These are phyloP conservation scores for Eupithecia dodoneata DNA, from an alignment of 2,888 invertebrate species.

Conservation along the genomic window DNA sequence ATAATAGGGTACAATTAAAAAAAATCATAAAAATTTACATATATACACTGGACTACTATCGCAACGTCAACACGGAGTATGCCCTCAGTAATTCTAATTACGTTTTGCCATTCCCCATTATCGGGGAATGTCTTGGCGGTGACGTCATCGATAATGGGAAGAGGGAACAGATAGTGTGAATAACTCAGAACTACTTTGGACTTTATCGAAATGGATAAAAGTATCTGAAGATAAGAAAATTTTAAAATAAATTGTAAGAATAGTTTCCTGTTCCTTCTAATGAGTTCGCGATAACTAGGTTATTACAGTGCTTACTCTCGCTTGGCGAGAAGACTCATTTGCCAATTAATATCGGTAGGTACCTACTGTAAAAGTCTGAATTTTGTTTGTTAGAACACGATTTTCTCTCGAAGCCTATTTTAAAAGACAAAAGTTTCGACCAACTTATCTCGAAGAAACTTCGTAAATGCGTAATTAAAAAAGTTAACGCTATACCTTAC, in stretches of 20 bases:
- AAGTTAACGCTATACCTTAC: slow-evolving; percentile 31
- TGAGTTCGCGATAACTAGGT: too few species aligned
- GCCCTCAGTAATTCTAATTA: neutral
- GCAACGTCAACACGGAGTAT: neutral
- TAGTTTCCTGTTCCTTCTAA: too few species aligned
- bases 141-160: neutral
- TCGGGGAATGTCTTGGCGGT: neutral
- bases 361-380: neutral
- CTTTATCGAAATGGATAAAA: too few species aligned
- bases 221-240: too few species aligned
- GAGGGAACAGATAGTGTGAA: too few species aligned
- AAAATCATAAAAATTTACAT: too few species aligned
- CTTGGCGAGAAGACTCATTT: too few species aligned
- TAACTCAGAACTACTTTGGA: too few species aligned
- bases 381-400: neutral
- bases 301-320: too few species aligned
- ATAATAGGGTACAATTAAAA: too few species aligned
- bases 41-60: too few species aligned
- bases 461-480: slow-evolving; percentile 37
- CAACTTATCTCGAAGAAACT: slow-evolving; percentile 27
- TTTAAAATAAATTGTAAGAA: too few species aligned
- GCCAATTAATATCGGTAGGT: neutral
- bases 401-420: neutral
- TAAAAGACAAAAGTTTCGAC: slow-evolving; percentile 12
- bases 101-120: neutral